phyloP scores from a whole-genome alignment of 2,888 invertebrate genomes.

The Synergus itoensis region DNA sequence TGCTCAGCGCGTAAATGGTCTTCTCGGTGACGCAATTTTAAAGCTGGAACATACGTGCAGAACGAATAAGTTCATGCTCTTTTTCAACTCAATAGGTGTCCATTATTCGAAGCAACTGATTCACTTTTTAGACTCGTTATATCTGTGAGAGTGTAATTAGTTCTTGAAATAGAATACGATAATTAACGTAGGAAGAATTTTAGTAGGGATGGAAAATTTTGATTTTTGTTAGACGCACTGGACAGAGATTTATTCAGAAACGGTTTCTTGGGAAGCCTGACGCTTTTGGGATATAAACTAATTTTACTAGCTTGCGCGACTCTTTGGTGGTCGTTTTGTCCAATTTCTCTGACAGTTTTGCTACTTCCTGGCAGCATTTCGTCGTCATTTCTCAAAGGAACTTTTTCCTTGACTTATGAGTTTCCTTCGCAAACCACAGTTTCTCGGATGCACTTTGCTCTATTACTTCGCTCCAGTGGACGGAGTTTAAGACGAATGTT shows the following conservation, averaged over 20 bases:
- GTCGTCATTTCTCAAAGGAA: conserved; percentile 30
- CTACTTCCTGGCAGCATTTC: conserved; percentile 32
- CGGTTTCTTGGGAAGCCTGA: background rate
- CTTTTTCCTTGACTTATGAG: conserved; percentile 36
- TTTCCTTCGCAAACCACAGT: conserved; percentile 27
- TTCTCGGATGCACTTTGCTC: conserved; percentile 53
- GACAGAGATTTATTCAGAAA: background rate
- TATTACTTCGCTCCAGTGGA: conserved; percentile 54
- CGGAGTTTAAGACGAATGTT: conserved; percentile 53
- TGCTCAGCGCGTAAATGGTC: background rate
- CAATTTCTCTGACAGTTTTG: conserved; percentile 31
- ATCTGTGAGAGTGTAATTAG: background rate
- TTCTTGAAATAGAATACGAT: background rate
- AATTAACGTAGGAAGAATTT: background rate
- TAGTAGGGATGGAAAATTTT: too few species aligned
- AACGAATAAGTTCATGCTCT: conserved; percentile 31
- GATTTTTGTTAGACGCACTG: too few species aligned
- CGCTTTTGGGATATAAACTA: background rate
- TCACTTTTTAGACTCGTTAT: background rate
- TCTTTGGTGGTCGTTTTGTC: background rate
- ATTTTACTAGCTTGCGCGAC: background rate
- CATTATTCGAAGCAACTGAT: conserved; percentile 5
- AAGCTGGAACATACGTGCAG: conserved; percentile 24
- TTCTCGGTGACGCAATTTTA: conserved; percentile 28
- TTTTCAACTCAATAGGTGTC: conserved; percentile 11